Conservation (phyloP, 2,888 invertebrate genomes). For the Tolmerus cingulatus region DNA sequence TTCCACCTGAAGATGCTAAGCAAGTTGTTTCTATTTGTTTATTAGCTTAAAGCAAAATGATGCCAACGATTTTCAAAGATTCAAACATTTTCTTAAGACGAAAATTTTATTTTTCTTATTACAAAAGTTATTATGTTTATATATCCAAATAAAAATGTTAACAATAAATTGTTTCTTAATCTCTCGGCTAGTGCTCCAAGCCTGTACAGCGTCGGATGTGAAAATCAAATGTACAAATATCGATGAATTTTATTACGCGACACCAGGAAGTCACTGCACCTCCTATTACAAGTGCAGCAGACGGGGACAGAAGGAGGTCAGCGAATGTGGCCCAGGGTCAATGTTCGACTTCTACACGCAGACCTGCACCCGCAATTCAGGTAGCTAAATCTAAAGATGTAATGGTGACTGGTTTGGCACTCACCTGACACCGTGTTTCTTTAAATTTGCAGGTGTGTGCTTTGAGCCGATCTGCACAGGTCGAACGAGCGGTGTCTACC, state of each 20-base stretch:
- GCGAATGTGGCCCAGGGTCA: constrained; percentile 66
- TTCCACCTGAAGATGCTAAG: not conserved
- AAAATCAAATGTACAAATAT: constrained; percentile 53
- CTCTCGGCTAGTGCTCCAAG: not conserved
- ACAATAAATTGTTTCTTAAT: not conserved
- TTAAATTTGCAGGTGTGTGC: constrained; percentile 63
- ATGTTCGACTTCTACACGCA: constrained; percentile 68
- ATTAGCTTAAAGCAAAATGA: not conserved
- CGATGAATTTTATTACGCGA: constrained; percentile 63
- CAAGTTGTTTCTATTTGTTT: not conserved
- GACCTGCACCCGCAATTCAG: constrained; percentile 66
- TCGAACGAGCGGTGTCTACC: constrained; percentile 67
- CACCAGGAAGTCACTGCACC: constrained; percentile 68
- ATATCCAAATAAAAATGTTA: not conserved
- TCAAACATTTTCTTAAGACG: not conserved
- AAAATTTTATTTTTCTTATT: not conserved
- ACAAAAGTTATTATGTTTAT: not conserved
- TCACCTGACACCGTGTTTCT: not conserved
- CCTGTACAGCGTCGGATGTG: constrained; percentile 45
- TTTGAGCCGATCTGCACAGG: constrained; percentile 70
- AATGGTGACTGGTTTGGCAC: not conserved
- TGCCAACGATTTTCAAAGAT: not conserved
- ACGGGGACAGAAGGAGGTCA: constrained; percentile 57
- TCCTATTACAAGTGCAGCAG: constrained; percentile 67
- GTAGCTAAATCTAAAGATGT: constrained; percentile 46